Evolutionary conservation across 2,113 vertebrate species (phyloP).

Genomic region (Numida meleagris): DNA sequence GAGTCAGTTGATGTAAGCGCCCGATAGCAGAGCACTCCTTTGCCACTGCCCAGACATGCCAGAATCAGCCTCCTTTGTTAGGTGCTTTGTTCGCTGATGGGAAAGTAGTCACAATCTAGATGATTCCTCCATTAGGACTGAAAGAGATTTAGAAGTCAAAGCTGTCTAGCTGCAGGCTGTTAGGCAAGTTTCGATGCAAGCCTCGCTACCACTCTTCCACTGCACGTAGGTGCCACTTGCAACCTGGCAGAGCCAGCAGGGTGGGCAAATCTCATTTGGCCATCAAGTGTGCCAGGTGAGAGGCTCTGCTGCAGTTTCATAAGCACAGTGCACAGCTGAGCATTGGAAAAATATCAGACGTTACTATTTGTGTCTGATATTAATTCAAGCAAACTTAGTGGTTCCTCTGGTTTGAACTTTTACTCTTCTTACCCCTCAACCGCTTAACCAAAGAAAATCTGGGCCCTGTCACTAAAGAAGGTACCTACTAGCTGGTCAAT

Average conservation of each 20-base stretch:
- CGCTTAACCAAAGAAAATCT: neutral
- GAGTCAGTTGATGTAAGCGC: slow-evolving; percentile 41
- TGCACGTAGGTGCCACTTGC: neutral
- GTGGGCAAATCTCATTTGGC: slow-evolving; percentile 7
- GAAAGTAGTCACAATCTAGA: slow-evolving; percentile 62
- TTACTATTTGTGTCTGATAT: neutral
- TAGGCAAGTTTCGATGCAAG: slow-evolving; percentile 49
- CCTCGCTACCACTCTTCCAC: neutral
- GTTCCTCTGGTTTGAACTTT: neutral
- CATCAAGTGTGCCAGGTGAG: neutral
- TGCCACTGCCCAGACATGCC: slow-evolving; percentile 64
- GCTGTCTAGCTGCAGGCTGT: slow-evolving; percentile 55
- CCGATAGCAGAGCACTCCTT: slow-evolving; percentile 51
- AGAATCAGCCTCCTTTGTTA: slow-evolving; percentile 59
- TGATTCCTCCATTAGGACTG: slow-evolving; percentile 49
- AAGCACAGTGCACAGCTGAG: neutral
- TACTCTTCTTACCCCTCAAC: neutral
- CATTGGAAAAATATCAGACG: neutral
- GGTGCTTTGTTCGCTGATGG: slow-evolving; percentile 47
- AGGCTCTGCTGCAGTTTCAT: neutral
- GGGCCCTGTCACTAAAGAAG: neutral
- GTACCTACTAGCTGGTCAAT: neutral
- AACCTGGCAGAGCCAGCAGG: neutral
- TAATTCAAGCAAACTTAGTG: neutral
- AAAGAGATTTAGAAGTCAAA: slow-evolving; percentile 58